Conservation (phyloP, 2,113 vertebrate genomes). For the Grammomys dolichurus region DNA sequence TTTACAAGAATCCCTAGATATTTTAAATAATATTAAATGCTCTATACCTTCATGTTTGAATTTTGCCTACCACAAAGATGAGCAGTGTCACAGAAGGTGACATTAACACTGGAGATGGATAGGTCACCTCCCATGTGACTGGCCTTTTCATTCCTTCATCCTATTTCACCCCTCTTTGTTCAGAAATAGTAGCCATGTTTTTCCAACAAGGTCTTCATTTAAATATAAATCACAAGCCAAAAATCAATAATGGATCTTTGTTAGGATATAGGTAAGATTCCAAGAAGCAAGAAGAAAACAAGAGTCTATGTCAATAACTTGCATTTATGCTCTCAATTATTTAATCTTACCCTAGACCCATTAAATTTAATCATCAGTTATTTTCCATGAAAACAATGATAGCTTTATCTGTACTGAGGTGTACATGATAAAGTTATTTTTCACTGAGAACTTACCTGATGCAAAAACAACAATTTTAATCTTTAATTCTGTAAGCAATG, state of each 20-base stretch:
- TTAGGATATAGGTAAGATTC: not conserved
- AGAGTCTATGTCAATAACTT: not conserved
- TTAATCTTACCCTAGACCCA: not conserved
- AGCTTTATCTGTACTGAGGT: not conserved
- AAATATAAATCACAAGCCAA: not conserved
- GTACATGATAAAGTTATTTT: not conserved
- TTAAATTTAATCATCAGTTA: not conserved
- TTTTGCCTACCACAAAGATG: not conserved
- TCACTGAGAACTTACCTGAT: not conserved
- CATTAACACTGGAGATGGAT: not conserved
- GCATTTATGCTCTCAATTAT: not conserved
- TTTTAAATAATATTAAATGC: constrained; percentile 54
- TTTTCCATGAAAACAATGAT: not conserved
- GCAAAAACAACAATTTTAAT: not conserved
- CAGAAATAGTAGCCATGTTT: not conserved
- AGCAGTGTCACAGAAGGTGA: not conserved
- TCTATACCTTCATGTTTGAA: not conserved
- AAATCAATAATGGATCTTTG: not conserved
- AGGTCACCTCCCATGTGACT: not conserved
- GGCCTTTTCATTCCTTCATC: not conserved
- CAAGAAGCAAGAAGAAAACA: not conserved
- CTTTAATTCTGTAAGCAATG: not conserved
- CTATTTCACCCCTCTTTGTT: not conserved
- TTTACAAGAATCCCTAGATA: constrained; percentile 13
- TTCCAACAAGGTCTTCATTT: not conserved